Evolutionary conservation across 2,113 vertebrate species (phyloP), one percentile per base, ranked within the genome.

Genomic region (Hemiprocne comata): DNA sequence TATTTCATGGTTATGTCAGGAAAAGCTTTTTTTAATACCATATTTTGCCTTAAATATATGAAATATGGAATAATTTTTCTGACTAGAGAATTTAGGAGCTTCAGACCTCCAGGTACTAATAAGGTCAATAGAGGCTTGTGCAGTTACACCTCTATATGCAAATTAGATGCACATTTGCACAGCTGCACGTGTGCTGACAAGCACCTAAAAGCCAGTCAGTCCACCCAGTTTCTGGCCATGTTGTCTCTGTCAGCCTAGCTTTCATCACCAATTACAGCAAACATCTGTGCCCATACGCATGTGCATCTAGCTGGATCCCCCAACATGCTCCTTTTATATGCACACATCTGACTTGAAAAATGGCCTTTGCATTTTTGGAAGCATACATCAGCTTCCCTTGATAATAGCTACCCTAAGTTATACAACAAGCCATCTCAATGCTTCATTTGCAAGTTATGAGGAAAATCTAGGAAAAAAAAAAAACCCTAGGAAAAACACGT

Each of bases 351-450:
- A 76, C 69, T 93, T 83, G 0, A 54, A 77, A 94, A 92, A 71
- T 29, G 42, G 64, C 79, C 64, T 73, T 79, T 36, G 61, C 67
- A 71, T 91, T 95, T 95, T 86, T 95, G 64, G 57, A 91, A 86
- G 75, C 38, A n/a, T 67, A 67, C 44, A 48, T 90, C 87, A 93
- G 25, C 55, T 93, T 83, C 69, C 42, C 86, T 85, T 93, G 73
- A 55, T 48, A 88, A 64, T 13, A 66, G 55, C 66, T 86, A 31
- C 66, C 46, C 61, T 44, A 57, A 71, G 48, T 81, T 77, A 57
- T 31, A 80, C 71, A 88, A 55, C 31, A 77, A 64, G 53, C 55
- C 85, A 51, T 73, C 75, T 91, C 42, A 60, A 1, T 60, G 61
- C 53, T 88, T 94, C 60, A 77, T 94, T 83, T 95, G 48, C 64